These are phyloP conservation scores for Vollenhovia emeryi DNA, from an alignment of 1,140 invertebrate genomes.

Conservation along the genomic window DNA sequence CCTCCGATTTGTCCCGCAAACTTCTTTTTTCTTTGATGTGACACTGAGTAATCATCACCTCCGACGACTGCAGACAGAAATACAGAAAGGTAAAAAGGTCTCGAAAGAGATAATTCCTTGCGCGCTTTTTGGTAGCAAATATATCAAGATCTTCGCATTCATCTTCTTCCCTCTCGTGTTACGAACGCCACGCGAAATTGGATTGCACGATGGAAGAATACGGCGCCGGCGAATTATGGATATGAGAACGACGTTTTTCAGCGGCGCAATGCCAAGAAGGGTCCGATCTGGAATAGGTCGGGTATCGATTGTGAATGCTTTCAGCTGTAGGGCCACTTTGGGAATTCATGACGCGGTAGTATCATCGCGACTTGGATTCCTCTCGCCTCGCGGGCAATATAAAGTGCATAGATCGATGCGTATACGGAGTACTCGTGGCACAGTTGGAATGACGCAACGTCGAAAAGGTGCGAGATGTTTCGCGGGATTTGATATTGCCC, in stretches of 20 bases:
- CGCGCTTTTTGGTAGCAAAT: background rate
- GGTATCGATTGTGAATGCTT: conserved; percentile 40
- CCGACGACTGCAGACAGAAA: background rate
- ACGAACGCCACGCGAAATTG: background rate
- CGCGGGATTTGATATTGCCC: background rate
- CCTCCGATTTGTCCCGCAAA: background rate
- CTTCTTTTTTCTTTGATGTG: background rate
- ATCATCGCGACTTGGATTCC: conserved; percentile 16
- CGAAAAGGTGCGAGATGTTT: background rate
- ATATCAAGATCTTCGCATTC: background rate
- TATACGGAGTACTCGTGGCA: background rate
- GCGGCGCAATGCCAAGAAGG: background rate
- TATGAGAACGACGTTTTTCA: conserved; percentile 30
- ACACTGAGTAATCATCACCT: background rate
- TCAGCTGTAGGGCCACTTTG: conserved; percentile 11
- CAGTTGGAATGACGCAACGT: background rate
- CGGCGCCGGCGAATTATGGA: conserved; percentile 23
- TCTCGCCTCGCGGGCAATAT: conserved; percentile 32
- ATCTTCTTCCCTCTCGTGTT: background rate
- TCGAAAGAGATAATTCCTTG: background rate
- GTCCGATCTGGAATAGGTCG: background rate
- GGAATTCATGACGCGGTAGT: conserved; percentile 12
- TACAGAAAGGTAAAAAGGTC: background rate
- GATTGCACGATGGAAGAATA: conserved; percentile 8
- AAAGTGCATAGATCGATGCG: conserved; percentile 23